Conservation (phyloP, 2,888 invertebrate species). For the Graphium colonna region DNA sequence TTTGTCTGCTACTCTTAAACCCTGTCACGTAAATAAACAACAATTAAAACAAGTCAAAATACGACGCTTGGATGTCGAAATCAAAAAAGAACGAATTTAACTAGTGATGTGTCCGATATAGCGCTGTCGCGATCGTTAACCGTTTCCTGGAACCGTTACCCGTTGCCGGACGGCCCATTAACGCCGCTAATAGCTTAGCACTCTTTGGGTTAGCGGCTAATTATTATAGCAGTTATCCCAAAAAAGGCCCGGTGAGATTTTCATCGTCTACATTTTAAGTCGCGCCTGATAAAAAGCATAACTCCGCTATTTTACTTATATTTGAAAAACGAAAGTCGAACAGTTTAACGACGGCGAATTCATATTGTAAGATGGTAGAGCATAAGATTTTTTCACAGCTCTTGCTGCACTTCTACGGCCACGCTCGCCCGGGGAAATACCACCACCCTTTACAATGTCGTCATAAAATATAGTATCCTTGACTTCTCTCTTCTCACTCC, state of each 20-base stretch:
- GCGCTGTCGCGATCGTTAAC: slow-evolving; percentile 44
- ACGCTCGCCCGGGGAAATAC: too few species aligned
- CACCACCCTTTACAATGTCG: too few species aligned
- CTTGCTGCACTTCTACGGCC: too few species aligned
- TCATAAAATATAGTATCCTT: too few species aligned
- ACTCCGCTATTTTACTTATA: background rate
- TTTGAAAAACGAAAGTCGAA: background rate
- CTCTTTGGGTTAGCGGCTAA: slow-evolving; percentile 49
- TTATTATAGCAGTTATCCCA: slow-evolving; percentile 50
- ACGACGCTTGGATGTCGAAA: slow-evolving; percentile 10
- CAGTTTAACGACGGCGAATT: too few species aligned
- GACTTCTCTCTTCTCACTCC: too few species aligned
- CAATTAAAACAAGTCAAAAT: slow-evolving; percentile 6
- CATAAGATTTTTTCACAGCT: too few species aligned
- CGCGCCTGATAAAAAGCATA: too few species aligned
- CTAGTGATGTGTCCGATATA: slow-evolving; percentile 31
- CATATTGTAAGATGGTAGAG: too few species aligned
- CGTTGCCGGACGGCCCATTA: slow-evolving; percentile 44
- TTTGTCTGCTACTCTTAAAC: background rate
- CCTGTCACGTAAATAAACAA: too few species aligned
- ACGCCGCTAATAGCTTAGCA: slow-evolving; percentile 50
- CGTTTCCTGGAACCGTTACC: slow-evolving; percentile 58
- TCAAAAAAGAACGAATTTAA: slow-evolving; percentile 13
- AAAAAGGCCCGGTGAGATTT: slow-evolving; percentile 38
- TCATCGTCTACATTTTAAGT: slow-evolving; percentile 34